Evolutionary conservation across 2,888 invertebrate genomes (phyloP), one percentile per base, ranked within the genome.

Genomic region (Hermodice carunculata): DNA sequence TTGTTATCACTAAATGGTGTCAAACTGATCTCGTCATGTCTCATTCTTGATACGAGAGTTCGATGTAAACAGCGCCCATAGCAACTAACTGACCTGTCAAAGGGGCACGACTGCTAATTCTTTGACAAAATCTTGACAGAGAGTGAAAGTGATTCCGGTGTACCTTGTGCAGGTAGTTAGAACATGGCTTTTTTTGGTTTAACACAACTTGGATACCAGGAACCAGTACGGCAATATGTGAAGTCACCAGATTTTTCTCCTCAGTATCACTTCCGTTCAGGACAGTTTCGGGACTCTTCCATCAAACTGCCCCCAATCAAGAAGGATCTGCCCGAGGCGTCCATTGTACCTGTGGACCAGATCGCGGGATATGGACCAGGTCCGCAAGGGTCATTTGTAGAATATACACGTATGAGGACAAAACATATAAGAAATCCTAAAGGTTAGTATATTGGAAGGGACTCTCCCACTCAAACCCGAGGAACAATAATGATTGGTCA

Each of bases 181-280:
- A n/a, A n/a, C 28, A 85, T 85, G 85, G 76, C 85, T 31, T 84
- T 84, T 64, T 85, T 85, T 66, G 83, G 82, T 29, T 51, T 84
- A 1, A 80, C 83, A 4, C 81, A 81, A 31, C 64, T 84, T 3
- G 85, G 85, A 0, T 84, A 84, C 54, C 85, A 85, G 64, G 80
- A 84, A 69, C 71, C 78, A 19, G 73, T 85, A n/a, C 70, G 83
- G 34, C 83, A 84, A 69, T 72, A 62, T 63, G 53, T 76, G 73
- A 19, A 76, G 69, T 64, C 75, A 5, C 71, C 75, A 19, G 80
- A 78, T 37, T 76, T 80, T 1, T 64, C 69, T 11, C 69, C 72
- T 4, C 66, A 67, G 22, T 56, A 71, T 40, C 28, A 66, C n/a
- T 75, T 61, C 49, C 19, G 66, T 26, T 68, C 64, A 22, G 74